These are phyloP conservation scores for Thalassarche chlororhynchos DNA, from an alignment of 2,113 vertebrate genomes.

Conservation along the genomic window DNA sequence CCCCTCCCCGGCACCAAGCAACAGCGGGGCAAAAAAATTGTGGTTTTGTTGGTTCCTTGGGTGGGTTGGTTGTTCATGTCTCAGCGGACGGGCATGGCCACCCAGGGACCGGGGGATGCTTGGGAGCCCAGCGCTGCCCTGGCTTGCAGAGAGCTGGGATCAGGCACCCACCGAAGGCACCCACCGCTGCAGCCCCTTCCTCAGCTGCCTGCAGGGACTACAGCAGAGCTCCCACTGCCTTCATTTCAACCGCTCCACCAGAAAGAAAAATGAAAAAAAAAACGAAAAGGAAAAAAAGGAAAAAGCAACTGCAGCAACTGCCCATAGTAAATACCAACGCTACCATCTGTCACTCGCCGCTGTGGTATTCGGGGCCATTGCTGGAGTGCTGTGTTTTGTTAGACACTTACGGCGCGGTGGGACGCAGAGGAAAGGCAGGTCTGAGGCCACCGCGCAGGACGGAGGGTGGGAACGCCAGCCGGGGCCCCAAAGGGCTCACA, in stretches of 20 bases:
- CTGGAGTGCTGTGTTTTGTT: background rate
- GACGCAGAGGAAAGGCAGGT: background rate
- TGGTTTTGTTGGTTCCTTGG: background rate
- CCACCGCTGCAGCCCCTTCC: background rate
- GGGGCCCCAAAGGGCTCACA: accelerated
- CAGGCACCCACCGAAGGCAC: background rate
- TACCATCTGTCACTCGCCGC: background rate
- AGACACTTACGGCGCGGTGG: background rate
- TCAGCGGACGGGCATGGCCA: accelerated
- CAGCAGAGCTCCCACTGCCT: background rate
- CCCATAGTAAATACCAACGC: background rate
- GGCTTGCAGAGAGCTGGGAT: background rate
- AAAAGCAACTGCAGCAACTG: background rate
- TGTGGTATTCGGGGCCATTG: accelerated
- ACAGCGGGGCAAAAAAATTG: accelerated
- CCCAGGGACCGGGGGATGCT: background rate
- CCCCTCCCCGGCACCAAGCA: background rate
- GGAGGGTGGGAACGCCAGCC: background rate
- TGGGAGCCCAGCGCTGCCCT: background rate
- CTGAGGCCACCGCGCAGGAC: accelerated
- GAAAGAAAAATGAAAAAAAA: background rate
- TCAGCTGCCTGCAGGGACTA: background rate
- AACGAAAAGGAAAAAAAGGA: too few relatives aligned
- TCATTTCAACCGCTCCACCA: background rate
- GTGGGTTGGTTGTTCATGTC: accelerated